phyloP scores from a whole-genome alignment of 2,797 vertebrate species.

The Sebastes steindachneri region DNA sequence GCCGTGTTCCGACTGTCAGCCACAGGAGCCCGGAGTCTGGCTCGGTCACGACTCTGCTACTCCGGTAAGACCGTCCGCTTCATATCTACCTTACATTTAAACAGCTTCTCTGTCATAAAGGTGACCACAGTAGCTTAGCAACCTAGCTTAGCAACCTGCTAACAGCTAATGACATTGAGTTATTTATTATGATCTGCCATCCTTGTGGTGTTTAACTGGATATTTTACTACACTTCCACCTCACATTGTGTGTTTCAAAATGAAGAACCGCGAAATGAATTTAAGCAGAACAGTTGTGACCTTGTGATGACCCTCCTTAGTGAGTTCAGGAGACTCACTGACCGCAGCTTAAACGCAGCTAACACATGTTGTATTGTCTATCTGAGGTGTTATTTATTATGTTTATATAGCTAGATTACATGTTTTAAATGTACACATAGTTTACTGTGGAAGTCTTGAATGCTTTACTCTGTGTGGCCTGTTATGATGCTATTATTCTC shows the following conservation, averaged over 20 bases:
- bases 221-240: rapidly evolving
- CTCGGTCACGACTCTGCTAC: slow-evolving; percentile 55
- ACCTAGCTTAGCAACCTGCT: slow-evolving; percentile 41
- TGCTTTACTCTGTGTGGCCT: neutral
- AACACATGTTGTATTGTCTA: neutral
- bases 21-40: slow-evolving; percentile 68
- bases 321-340: slow-evolving; percentile 40
- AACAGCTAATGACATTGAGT: slow-evolving; percentile 67
- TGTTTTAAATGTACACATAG: neutral
- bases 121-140: neutral
- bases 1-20: slow-evolving; percentile 75
- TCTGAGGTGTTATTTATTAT: rapidly evolving
- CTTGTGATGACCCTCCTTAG: slow-evolving; percentile 76
- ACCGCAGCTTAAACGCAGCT: slow-evolving; percentile 42
- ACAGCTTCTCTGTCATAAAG: rapidly evolving
- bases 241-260: neutral
- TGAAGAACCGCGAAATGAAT: neutral
- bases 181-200: neutral
- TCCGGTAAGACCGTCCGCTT: slow-evolving; percentile 64
- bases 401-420: rapidly evolving
- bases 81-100: rapidly evolving
- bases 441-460: neutral
- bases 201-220: neutral
- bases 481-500: neutral
- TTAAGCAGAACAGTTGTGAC: slow-evolving; percentile 48